phyloP scores from a whole-genome alignment of 2,797 vertebrate genomes.

The Premnoplex brunnescens region DNA sequence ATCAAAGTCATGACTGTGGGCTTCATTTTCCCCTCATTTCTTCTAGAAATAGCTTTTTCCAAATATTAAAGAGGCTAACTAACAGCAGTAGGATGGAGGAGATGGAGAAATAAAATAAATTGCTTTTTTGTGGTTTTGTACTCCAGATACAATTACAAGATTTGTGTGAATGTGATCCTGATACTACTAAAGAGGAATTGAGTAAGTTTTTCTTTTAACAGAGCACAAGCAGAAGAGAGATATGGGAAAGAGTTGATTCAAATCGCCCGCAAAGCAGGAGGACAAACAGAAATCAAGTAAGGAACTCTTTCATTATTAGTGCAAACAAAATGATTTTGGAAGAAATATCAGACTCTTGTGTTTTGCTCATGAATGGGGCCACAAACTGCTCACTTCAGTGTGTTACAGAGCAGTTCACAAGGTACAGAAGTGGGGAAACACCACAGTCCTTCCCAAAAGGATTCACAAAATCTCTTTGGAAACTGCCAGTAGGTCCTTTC shows the following conservation, averaged over 20 bases:
- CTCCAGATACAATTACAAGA: background rate
- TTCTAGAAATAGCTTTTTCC: background rate
- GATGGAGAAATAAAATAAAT: background rate
- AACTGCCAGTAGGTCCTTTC: background rate
- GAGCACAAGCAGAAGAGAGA: conserved; percentile 91
- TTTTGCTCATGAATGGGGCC: background rate
- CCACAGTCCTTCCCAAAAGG: background rate
- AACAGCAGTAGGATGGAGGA: background rate
- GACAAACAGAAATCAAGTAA: conserved; percentile 90
- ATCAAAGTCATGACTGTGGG: background rate
- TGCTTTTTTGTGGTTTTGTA: background rate
- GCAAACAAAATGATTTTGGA: background rate
- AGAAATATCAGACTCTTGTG: background rate
- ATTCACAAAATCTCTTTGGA: background rate
- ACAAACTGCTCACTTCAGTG: background rate
- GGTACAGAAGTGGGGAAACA: background rate
- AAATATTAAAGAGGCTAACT: background rate
- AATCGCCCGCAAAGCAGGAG: conserved; percentile 89
- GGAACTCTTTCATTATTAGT: background rate
- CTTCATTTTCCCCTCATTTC: background rate
- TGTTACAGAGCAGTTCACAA: background rate
- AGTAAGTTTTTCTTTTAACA: conserved; percentile 55
- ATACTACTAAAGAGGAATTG: background rate
- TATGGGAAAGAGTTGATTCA: conserved; percentile 93
- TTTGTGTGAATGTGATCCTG: background rate